phyloP scores from a whole-genome alignment of 2,888 invertebrate species.

The Actias luna region DNA sequence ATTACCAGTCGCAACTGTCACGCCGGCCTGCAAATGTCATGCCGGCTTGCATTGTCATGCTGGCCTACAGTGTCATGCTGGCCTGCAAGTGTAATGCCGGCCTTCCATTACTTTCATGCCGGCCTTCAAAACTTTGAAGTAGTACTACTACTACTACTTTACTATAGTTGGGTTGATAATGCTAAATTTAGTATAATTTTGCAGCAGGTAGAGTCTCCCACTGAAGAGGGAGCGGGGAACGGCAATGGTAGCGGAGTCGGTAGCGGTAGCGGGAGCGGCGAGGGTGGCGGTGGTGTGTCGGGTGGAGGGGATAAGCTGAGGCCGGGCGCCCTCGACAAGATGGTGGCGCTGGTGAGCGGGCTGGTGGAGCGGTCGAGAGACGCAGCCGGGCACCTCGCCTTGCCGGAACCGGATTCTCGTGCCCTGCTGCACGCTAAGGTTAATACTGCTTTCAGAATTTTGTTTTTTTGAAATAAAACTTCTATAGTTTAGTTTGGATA shows the following conservation, averaged over 20 bases:
- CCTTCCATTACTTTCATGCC: too few species aligned
- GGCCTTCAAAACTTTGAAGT: too few species aligned
- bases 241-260: constrained; percentile 76
- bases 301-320: constrained; percentile 87
- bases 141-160: too few species aligned
- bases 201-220: constrained; percentile 59
- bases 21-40: too few species aligned
- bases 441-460: constrained; percentile 20
- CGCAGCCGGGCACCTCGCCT: constrained; percentile 86
- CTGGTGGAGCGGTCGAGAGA: constrained; percentile 94
- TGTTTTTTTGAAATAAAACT: too few species aligned
- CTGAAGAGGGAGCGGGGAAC: constrained; percentile 74
- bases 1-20: too few species aligned
- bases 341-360: constrained; percentile 94
- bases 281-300: constrained; percentile 48
- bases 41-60: too few species aligned
- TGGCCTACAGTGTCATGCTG: too few species aligned
- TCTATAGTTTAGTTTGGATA: too few species aligned
- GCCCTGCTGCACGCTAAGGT: constrained; percentile 94
- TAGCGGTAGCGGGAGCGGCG: constrained; percentile 72
- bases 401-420: constrained; percentile 89
- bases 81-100: too few species aligned
- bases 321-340: constrained; percentile 96
- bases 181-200: background rate
- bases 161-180: background rate